These are phyloP conservation scores for Caenorhabditis drosophilae DNA, from an alignment of 2,888 invertebrate genomes.

Conservation along the genomic window DNA sequence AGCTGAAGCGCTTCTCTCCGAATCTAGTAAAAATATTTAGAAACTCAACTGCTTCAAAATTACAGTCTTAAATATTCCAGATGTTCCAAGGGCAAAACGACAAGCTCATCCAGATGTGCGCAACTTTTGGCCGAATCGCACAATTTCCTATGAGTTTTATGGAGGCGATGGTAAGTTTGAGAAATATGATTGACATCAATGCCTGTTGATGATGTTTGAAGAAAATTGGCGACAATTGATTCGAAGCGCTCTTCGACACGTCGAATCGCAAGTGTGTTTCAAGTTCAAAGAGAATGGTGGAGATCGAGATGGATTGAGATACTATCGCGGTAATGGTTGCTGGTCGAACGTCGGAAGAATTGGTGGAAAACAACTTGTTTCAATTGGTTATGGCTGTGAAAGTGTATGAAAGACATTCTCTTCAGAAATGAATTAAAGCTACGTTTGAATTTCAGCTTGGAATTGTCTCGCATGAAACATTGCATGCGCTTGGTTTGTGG, in stretches of 20 bases:
- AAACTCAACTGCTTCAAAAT: neutral
- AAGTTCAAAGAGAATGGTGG: conserved; percentile 59
- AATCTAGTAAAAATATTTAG: conserved; percentile 32
- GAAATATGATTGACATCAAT: neutral
- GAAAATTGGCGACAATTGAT: conserved; percentile 58
- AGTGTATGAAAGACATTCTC: too few relatives aligned
- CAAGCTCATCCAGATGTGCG: conserved; percentile 55
- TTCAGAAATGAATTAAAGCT: too few relatives aligned
- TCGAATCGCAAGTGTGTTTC: conserved; percentile 63
- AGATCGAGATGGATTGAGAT: conserved; percentile 47
- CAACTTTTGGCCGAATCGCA: conserved; percentile 56
- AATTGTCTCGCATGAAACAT: conserved; percentile 61
- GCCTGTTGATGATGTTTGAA: conserved; percentile 15
- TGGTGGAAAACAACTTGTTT: conserved; percentile 61
- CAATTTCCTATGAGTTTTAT: conserved; percentile 57
- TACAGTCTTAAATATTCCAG: neutral
- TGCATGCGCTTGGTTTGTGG: conserved; percentile 65
- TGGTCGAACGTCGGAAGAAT: conserved; percentile 64
- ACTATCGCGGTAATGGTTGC: conserved; percentile 57
- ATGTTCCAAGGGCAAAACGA: conserved; percentile 38
- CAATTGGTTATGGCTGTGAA: conserved; percentile 65
- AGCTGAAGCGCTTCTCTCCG: conserved; percentile 56
- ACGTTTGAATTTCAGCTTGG: conserved; percentile 62
- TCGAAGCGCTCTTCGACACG: conserved; percentile 52
- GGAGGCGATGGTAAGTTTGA: conserved; percentile 30